Evolutionary conservation across 2,888 invertebrate genomes (phyloP), one percentile per base, ranked within the genome.

Genomic region (Coelogynopora nodosa): DNA sequence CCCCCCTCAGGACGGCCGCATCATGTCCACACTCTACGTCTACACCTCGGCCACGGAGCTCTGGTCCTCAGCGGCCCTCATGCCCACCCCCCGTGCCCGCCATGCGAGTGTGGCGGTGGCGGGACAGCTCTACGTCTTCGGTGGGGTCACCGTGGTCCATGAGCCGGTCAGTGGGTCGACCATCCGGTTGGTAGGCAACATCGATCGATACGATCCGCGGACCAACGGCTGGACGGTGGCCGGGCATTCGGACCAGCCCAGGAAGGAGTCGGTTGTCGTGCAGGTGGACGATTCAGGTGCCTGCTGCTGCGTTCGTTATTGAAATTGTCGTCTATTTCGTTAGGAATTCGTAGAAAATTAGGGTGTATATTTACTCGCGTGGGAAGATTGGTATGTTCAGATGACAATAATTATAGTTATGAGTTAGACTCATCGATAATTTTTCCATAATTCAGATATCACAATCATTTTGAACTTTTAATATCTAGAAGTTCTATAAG

Each of bases 41-140:
- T 85, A 49, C 28, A 5, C 31, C 49, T 27, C 85, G 2, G 26
- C 18, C 80, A n/a, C 28, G 23, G 67, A 26, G 0, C 23, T 10
- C 10, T 92, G 92, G 92, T 88, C 88, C 0, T 88, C 89, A 83
- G 89, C 90, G 30, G 88, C 89, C 0, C 87, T 90, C 0, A 89
- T 92, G 90, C 87, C 89, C 31, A 90, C 90, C 82, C 90, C 91
- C 0, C 89, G 92, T 5, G 91, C 92, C 0, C 89, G 90, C 18
- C 92, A 92, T 88, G 89, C 90, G 0, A 90, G 91, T 5, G 90
- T 88, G 27, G 31, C 27, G 5, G 82, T 84, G 0, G 30, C 18
- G 2, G 67, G 82, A 23, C 31, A 26, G 1, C 30, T 86, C 30
- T 86, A 26, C 27, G 30, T 86, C 83, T 83, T 86, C 29, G 86